These are phyloP conservation scores for Halichoeres trimaculatus DNA, from an alignment of 2,113 vertebrate genomes.

Conservation along the genomic window DNA sequence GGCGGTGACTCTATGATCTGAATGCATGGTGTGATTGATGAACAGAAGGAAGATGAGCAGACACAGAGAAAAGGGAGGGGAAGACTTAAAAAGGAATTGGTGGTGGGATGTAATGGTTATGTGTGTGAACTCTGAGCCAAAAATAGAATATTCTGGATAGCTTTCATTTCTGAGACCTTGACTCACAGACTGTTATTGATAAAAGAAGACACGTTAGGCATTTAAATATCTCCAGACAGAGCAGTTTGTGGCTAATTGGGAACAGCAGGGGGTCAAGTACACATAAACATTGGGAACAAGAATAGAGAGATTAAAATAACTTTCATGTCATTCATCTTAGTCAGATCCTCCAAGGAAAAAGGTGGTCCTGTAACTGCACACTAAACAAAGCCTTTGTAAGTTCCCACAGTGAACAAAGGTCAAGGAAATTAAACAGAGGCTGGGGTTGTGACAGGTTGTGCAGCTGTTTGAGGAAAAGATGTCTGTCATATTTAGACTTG, in stretches of 20 bases:
- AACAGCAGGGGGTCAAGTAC: conserved; percentile 68
- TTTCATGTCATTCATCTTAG: conserved; percentile 66
- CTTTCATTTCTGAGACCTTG: conserved; percentile 66
- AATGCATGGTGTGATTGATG: conserved; percentile 67
- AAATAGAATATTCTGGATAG: conserved; percentile 72
- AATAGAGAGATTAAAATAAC: conserved; percentile 68
- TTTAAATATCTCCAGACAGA: conserved; percentile 51
- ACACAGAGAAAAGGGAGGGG: conserved; percentile 39
- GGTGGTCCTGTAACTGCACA: conserved; percentile 22
- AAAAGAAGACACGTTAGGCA: conserved; percentile 62
- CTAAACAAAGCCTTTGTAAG: conserved; percentile 32
- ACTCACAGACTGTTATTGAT: conserved; percentile 71
- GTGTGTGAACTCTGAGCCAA: conserved; percentile 69
- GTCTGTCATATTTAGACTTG: conserved; percentile 37
- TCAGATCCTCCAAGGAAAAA: conserved; percentile 57
- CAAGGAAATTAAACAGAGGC: conserved; percentile 50
- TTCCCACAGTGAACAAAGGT: conserved; percentile 47
- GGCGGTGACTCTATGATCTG: conserved; percentile 49
- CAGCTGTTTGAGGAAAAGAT: conserved; percentile 42
- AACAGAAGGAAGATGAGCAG: conserved; percentile 56
- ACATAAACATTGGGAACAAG: conserved; percentile 53
- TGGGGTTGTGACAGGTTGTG: conserved; percentile 18
- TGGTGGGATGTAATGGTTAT: conserved; percentile 24
- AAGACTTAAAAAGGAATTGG: conserved; percentile 42
- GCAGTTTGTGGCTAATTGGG: conserved; percentile 62